Percentiles rank a stretch among this genome's conserved stretches.
Conservation (phyloP, 2,797 vertebrate genomes). For the Acridotheres tristis region DNA sequence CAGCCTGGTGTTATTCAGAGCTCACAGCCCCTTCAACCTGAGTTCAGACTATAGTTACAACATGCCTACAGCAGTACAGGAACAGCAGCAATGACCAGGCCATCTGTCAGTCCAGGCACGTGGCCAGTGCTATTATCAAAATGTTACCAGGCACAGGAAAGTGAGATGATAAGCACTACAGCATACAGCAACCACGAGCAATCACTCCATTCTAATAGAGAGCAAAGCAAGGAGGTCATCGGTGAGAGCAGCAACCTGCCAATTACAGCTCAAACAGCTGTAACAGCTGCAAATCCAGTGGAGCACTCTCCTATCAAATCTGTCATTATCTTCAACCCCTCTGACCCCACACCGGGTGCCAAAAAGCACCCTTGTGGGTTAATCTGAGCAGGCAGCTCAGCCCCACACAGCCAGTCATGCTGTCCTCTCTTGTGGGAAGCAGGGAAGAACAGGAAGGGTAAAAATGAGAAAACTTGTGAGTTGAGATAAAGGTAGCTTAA, state of each 20-base stretch:
- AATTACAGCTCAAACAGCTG: background rate
- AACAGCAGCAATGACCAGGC: background rate
- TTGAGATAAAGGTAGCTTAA: background rate
- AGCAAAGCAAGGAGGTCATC: background rate
- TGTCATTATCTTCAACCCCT: accelerated
- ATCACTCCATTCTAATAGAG: background rate
- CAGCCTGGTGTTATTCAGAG: background rate
- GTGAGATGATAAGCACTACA: background rate
- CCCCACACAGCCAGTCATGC: background rate
- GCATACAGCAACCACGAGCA: background rate
- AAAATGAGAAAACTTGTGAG: background rate
- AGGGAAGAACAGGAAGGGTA: background rate
- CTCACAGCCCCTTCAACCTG: background rate
- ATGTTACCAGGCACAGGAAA: background rate
- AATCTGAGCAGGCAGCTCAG: background rate
- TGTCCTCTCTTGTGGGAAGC: accelerated
- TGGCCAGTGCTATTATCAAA: background rate
- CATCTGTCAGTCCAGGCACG: background rate
- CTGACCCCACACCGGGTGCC: background rate
- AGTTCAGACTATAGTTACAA: background rate
- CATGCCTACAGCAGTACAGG: background rate
- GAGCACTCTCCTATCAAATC: background rate
- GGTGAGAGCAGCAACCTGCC: background rate
- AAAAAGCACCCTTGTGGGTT: background rate
- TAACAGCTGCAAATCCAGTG: background rate